Base-by-base conservation (phyloP, 1,140 invertebrate genomes). In the Philopotamus ludificatus region DNA sequence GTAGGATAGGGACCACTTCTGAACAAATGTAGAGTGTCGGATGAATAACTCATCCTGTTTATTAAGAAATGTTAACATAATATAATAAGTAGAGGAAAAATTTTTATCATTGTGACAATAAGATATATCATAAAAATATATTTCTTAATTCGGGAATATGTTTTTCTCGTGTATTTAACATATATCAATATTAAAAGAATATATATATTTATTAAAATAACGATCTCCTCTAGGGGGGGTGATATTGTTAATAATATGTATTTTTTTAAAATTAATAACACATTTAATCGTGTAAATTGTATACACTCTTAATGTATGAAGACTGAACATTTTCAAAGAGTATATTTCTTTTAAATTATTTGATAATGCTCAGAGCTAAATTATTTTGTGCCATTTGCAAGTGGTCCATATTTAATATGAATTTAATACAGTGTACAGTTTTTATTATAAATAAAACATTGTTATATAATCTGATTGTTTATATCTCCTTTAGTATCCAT, bases 391-490 rank as follows among this genome's bases (percentile, higher is more conserved):
- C 68, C 68, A 70, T 70, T 67, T 70, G 65, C 59, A 62, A 67
- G 68, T 67, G 68, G 68, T 70, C 68, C 68, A 70, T 67, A 70
- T 70, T 65, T 61, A 59, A 70, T 67, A 70, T 65, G 65, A 65
- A 61, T 70, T 53, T 70, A 66, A 70, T 70, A 65, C 65, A 70
- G 57, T 70, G 68, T 70, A 70, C 68, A 70, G 68, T 70, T 70
- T 70, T 70, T 70, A 70, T 62, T 61, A 67, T 67, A 49, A 70
- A 67, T 67, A n/a, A 70, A 70, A 70, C 51, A 67, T 70, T 70
- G 65, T 70, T 70, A 70, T 70, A 60, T 54, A 21, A 51, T n/a
- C 12, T 39, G 45, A 39, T 51, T 51, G 50, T 62, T n/a, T 39
- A 45, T 59, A 21, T n/a, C 25, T 59, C 10, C 26, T 59, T 8